Base-by-base conservation (phyloP, 2,888 invertebrate genomes). In the Morpho deidamia region DNA sequence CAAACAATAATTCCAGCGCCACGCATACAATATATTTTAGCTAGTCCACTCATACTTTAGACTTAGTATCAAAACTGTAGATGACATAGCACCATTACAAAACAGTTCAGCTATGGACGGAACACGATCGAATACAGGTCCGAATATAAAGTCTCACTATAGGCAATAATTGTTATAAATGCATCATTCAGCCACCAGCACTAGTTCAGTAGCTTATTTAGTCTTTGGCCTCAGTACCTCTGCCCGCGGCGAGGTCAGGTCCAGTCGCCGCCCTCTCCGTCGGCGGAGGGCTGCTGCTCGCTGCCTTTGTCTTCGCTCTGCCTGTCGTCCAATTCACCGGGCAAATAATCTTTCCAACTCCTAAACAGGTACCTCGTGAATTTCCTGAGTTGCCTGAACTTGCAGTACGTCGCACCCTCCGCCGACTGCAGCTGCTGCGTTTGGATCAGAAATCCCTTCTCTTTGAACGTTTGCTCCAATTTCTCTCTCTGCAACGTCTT, bases 341-440 rank as follows among this genome's bases (percentile, higher is more conserved):
- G 96, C 38, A 97, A 90, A 74, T 97, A 96, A 74, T 97, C 96
- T 80, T 97, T 97, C 97, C 97, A 97, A 74, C 96, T 97, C 66
- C 97, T 91, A 70, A 97, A 97, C 60, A 97, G 85, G 74, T 97
- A 97, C 49, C 97, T 91, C 0, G 97, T 97, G 72, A 97, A 97
- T 77, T 97, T 97, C 61, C 96, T 91, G 32, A 97, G 84, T 73
- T 97, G 97, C 44, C 97, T 85, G 74, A 97, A 97, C 78, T 97
- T 97, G 79, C 97, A 97, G 71, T 97, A 97, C 0, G 97, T 97
- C 0, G 97, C 97, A 0, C 97, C 97, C 73, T 97, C 97, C 0
- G 97, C 97, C 0, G 96, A 96, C 72, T 97, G 96, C 48, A 97
- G 83, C 74, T 97, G 97, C 75, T 97, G 97, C 0, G 97, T 97